These are phyloP conservation scores for Gasteruption jaculator DNA, from an alignment of 2,888 invertebrate species.

Conservation along the genomic window DNA sequence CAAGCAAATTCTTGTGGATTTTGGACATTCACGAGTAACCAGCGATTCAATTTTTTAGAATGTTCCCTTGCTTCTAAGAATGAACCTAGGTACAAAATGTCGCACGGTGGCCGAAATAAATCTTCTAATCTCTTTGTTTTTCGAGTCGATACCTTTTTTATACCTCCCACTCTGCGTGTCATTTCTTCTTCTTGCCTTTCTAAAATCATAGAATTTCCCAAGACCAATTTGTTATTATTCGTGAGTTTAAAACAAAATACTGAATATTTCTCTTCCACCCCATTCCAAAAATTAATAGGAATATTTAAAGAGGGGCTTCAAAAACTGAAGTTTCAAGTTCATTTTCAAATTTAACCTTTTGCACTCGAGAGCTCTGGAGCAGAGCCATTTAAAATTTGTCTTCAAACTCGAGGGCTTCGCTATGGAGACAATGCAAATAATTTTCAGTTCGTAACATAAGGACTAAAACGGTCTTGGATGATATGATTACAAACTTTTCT, in stretches of 20 bases:
- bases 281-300: not conserved
- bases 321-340: too few species aligned
- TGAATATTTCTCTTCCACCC: constrained; percentile 1
- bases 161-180: constrained; percentile 40
- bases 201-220: constrained; percentile 17
- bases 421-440: too few species aligned
- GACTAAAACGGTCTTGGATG: too few species aligned
- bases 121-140: constrained; percentile 61
- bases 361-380: too few species aligned
- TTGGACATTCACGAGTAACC: constrained; percentile 70
- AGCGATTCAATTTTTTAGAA: constrained; percentile 57
- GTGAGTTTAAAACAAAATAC: not conserved
- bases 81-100: constrained; percentile 61
- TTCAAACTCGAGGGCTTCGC: too few species aligned
- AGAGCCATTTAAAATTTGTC: too few species aligned
- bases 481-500: too few species aligned
- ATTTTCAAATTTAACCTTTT: too few species aligned
- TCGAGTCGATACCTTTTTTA: constrained; percentile 34
- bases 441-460: too few species aligned
- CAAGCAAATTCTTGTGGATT: constrained; percentile 66
- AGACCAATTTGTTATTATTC: not conserved
- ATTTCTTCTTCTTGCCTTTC: constrained; percentile 48
- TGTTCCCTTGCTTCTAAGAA: constrained; percentile 59
- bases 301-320: too few species aligned
- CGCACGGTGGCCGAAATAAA: constrained; percentile 66